A percentile compares a stretch with the other conserved stretches of the same genome.
phyloP scores from a whole-genome alignment of 2,797 vertebrate species.

The Melanotaenia pygmaea region DNA sequence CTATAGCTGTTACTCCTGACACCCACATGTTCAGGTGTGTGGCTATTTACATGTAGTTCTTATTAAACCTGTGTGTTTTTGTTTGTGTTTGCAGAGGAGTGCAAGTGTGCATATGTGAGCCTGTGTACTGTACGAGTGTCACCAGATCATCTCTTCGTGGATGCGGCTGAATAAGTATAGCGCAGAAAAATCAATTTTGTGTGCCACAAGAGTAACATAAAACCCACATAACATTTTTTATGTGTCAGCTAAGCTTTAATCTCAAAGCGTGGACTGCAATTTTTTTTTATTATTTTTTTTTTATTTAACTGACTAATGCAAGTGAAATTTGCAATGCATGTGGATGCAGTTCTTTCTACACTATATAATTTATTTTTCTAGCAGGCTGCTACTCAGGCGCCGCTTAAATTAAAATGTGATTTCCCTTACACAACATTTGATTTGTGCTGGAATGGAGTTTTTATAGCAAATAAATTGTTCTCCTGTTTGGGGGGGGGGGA shows the following conservation, averaged over 20 bases:
- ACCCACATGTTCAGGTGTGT: constrained; percentile 34
- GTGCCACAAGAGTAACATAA: constrained; percentile 62
- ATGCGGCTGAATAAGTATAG: constrained; percentile 62
- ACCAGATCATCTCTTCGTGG: constrained; percentile 67
- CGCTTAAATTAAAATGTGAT: constrained; percentile 42
- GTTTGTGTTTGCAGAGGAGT: constrained; percentile 14
- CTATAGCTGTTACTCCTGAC: constrained; percentile 35
- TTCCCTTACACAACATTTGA: constrained; percentile 32
- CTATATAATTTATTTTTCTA: constrained; percentile 9
- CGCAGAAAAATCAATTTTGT: constrained; percentile 66
- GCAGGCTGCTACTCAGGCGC: constrained; percentile 1
- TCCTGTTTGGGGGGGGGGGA: constrained; percentile 4
- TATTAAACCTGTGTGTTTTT: constrained; percentile 25
- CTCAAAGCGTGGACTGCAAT: constrained; percentile 32
- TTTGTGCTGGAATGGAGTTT: constrained; percentile 27
- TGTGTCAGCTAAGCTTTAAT: constrained; percentile 46
- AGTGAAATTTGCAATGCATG: constrained; percentile 23
- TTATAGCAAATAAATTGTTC: constrained; percentile 27
- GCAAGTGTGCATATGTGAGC: constrained; percentile 21
- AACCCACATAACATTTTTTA: constrained; percentile 41
- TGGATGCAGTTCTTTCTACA: constrained; percentile 7
- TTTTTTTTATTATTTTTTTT: constrained; percentile 7
- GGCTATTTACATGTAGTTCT: constrained; percentile 13
- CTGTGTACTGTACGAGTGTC: constrained; percentile 62
- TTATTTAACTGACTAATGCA: constrained; percentile 13